Percentiles rank a stretch among this genome's conserved stretches.
Evolutionary conservation across 92 coral and sea anemone species (phyloP).

Genomic region (Paragorgia papillata): DNA sequence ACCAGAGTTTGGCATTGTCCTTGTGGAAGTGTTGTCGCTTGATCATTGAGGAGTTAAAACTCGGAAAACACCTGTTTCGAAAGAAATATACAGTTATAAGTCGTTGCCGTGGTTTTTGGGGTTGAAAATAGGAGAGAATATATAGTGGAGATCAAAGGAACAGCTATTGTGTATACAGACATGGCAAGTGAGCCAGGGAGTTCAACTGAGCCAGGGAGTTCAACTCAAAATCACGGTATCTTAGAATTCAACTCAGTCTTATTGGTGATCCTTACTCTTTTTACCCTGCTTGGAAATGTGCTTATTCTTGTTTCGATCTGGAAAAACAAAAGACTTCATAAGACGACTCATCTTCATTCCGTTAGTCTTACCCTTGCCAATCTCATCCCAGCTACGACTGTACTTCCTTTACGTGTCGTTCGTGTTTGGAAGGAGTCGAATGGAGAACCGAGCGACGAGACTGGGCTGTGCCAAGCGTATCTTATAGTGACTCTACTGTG

Average conservation of each 20-base stretch:
- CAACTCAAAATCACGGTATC: background rate
- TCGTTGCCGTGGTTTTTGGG: too few relatives aligned
- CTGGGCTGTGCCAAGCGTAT: constrained; percentile 32
- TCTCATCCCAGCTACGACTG: constrained; percentile 30
- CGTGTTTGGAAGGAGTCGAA: constrained; percentile 32
- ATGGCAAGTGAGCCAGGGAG: too few relatives aligned
- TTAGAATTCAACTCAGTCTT: constrained; percentile 14
- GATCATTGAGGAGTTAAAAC: background rate
- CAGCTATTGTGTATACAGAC: background rate
- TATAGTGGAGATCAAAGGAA: background rate
- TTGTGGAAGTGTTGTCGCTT: background rate
- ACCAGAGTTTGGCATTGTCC: constrained; percentile 9
- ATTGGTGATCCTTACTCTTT: constrained; percentile 19
- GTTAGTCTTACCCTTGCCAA: constrained; percentile 23
- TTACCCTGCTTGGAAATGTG: constrained; percentile 28
- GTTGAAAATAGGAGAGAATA: too few relatives aligned
- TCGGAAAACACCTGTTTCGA: too few relatives aligned
- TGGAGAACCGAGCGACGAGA: constrained; percentile 20
- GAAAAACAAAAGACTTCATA: constrained; percentile 32
- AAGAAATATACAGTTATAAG: too few relatives aligned
- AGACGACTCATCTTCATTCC: constrained; percentile 17
- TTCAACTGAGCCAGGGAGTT: background rate
- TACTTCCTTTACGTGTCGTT: constrained; percentile 30
- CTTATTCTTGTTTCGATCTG: constrained; percentile 28
- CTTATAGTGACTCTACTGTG: constrained; percentile 29